Base-by-base conservation (phyloP, 2,888 invertebrate genomes). In the Lochmaea crataegi region DNA sequence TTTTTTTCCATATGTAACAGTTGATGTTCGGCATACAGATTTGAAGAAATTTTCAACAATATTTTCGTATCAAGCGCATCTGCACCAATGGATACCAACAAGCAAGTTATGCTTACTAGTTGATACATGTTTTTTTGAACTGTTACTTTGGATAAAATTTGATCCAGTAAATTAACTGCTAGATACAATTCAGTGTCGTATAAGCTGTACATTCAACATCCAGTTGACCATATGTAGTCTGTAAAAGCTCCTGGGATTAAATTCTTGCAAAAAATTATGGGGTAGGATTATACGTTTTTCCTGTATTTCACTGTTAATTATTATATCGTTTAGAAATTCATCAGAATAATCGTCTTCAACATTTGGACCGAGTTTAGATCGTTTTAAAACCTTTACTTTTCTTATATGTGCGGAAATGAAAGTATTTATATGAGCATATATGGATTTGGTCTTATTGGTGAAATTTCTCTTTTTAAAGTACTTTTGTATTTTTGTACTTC, bases 151-250 rank as follows among this genome's bases (percentile, higher is more conserved):
- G 65, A 58, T 32, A 73, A 53, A 42, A 73, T 45, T 65, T 69
- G 68, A n/a, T 73, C 73, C 45, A 73, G 32, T 58, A 73, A 58
- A 41, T 68, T 73, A n/a, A 73, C 73, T 6, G 67, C 41, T n/a
- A 72, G 18, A 48, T 72, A 72, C 11, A 64, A 65, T 56, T 68
- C 72, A 64, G 32, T 57, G 11, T 72, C 72, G n/a, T 26, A 58
- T 32, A 12, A 4, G 14, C 68, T 72, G 72, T 38, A 22, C 45
- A 26, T 41, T 42, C 22, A 72, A 22, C 68, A 72, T 68, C 72
- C 72, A 72, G 18, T 68, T 68, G 11, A 72, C 64, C 14, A 68
- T 58, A 5, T 42, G 16, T 10, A 18, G 42, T 58, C 72, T 68
- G 22, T 58, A 22, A 45, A 56, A 14, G n/a, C 22, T 1, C 42